phyloP scores from a whole-genome alignment of 2,113 vertebrate species.

The Oceanites oceanicus region DNA sequence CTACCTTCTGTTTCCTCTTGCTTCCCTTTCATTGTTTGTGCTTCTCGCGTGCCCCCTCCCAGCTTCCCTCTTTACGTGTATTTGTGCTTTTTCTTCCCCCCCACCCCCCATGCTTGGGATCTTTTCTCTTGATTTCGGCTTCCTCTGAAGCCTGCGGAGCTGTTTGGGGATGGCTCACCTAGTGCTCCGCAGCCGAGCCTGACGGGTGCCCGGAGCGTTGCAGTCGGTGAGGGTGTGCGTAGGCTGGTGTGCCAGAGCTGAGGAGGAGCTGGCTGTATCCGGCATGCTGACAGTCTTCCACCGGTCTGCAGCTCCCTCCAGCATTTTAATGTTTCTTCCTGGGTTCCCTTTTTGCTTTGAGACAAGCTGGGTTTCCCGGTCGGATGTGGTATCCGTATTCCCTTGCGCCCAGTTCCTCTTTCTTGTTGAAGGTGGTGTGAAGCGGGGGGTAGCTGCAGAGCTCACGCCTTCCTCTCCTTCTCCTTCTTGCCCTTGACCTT shows the following conservation, averaged over 20 bases:
- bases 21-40: slow-evolving; percentile 52
- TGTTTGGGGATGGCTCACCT: background rate
- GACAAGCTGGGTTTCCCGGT: background rate
- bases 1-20: slow-evolving; percentile 60
- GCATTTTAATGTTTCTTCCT: background rate
- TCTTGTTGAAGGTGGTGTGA: background rate
- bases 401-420: background rate
- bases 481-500: background rate
- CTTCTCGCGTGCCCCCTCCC: background rate
- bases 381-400: background rate
- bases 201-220: fast-evolving
- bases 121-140: background rate
- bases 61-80: background rate
- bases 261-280: background rate
- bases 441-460: background rate
- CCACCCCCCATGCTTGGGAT: background rate
- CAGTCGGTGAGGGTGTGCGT: background rate
- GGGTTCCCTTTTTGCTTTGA: background rate
- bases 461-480: background rate
- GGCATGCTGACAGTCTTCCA: background rate
- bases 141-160: background rate
- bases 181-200: fast-evolving
- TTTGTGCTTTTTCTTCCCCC: background rate
- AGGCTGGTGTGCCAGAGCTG: background rate
- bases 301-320: background rate